Conservation (phyloP, 2,797 vertebrate species). For the Protosalanx chinensis region DNA sequence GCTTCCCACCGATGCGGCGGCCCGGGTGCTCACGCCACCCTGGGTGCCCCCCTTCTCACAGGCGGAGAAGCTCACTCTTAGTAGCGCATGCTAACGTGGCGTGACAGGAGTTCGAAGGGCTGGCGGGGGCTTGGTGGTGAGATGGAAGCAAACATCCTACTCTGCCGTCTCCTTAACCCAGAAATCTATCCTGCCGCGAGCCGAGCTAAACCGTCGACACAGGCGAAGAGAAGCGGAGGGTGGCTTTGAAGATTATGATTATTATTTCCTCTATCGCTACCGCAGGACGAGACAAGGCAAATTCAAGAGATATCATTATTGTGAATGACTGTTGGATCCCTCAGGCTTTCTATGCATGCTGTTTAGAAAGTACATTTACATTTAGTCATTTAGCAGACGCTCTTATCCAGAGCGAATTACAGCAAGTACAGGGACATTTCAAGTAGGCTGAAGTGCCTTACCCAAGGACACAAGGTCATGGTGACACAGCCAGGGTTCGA, state of each 20-base stretch:
- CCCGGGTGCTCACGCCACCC: constrained; percentile 43
- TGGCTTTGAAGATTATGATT: constrained; percentile 49
- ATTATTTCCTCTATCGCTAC: constrained; percentile 36
- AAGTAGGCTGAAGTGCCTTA: too few species aligned
- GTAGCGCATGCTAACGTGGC: constrained; percentile 57
- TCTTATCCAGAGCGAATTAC: too few species aligned
- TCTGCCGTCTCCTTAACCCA: constrained; percentile 14
- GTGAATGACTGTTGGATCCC: constrained; percentile 33
- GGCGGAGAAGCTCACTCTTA: constrained; percentile 57
- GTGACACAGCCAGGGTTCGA: too few species aligned
- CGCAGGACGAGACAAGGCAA: constrained; percentile 17
- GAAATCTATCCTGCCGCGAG: constrained; percentile 26
- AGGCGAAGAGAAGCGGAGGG: constrained; percentile 28
- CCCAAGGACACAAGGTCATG: too few species aligned
- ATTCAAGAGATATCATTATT: constrained; percentile 30
- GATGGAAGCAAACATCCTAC: constrained; percentile 26
- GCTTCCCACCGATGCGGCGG: constrained; percentile 20
- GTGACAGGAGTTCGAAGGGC: constrained; percentile 45
- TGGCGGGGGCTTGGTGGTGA: constrained; percentile 22
- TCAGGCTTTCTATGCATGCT: constrained; percentile 30
- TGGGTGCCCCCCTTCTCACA: constrained; percentile 33
- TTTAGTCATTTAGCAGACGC: too few species aligned
- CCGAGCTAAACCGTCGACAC: constrained; percentile 23
- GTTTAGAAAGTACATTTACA: not conserved
- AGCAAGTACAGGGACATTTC: too few species aligned